Evolutionary conservation across 1,140 invertebrate genomes (phyloP), one percentile per base, ranked within the genome.

Genomic region (Drosophila littoralis): DNA sequence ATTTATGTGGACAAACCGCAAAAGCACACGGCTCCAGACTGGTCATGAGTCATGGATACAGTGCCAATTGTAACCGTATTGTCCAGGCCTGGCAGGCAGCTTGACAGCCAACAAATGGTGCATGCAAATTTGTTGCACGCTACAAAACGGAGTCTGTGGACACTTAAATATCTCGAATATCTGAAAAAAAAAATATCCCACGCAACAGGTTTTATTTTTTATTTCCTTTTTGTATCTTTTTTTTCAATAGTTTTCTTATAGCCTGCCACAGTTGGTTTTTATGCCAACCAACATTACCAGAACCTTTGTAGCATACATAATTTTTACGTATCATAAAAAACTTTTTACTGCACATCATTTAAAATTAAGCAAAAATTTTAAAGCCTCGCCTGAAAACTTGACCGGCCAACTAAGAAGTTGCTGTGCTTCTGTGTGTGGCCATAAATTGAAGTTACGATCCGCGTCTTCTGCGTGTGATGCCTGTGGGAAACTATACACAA

Each of bases 171-270:
- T 57, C 45, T 48, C 12, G 15, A 8, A 59, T 59, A 61, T 43
- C 13, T 61, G 6, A 12, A 51, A 51, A 48, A 48, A 28, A 68
- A 73, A 73, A 32, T 82, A 79, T 86, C 83, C 83, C 83, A 86
- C 79, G 83, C 83, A 86, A 88, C 83, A 86, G 83, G 83, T 86
- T 86, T 82, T 64, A 51, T 17, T 22, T 65, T n/a, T 1, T 17
- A 50, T 72, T 33, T 65, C 54, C 22, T 22, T 58, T 59, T 13
- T 10, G 22, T 28, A 28, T 52, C 7, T 43, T 13, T 6, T 4
- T 51, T 42, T 8, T 48, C 22, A 22, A 54, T 33, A 1, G 55
- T 35, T 65, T 60, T 35, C 51, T 59, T 58, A 42, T 32, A 13
- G 10, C 9, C 22, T 40, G 12, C 12, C 22, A 32, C 13, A 68